Evolutionary conservation across 2,888 invertebrate species (phyloP).

Genomic region (Sarcophaga rosellei): DNA sequence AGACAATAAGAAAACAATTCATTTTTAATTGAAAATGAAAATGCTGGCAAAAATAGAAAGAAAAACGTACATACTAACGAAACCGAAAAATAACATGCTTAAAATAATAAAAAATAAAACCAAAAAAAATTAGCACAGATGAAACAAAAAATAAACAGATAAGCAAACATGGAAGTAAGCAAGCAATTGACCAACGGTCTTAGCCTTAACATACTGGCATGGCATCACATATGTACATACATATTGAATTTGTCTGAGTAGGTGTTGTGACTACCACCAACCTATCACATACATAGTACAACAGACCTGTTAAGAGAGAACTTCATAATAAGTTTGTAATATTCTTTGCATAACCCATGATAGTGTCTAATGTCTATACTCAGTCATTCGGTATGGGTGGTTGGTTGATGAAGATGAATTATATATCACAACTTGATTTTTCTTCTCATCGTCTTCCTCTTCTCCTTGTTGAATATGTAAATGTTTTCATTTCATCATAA

Average conservation of each 20-base stretch:
- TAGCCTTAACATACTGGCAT: neutral
- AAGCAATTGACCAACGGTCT: conserved; percentile 59
- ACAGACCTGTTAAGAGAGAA: neutral
- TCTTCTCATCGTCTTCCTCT: neutral
- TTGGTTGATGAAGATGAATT: conserved; percentile 60
- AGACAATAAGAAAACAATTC: conserved; percentile 80
- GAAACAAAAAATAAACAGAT: conserved; percentile 13
- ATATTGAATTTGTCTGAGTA: too few species aligned
- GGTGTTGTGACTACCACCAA: too few species aligned
- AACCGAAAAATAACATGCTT: conserved; percentile 58
- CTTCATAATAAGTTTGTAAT: conserved; percentile 46
- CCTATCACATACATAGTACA: neutral
- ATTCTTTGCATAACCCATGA: conserved; percentile 46
- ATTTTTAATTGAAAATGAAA: conserved; percentile 82
- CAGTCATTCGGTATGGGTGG: neutral
- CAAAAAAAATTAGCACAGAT: neutral
- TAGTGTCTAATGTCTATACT: conserved; percentile 41
- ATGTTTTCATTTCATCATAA: conserved; percentile 72
- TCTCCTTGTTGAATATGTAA: conserved; percentile 58
- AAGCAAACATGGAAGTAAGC: neutral
- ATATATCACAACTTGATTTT: conserved; percentile 54
- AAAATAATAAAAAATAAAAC: conserved; percentile 54
- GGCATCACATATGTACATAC: too few species aligned
- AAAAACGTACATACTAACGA: conserved; percentile 23
- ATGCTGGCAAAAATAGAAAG: conserved; percentile 61